Conservation (phyloP, 1,140 invertebrate species). For the Drosophila pallidifrons region DNA sequence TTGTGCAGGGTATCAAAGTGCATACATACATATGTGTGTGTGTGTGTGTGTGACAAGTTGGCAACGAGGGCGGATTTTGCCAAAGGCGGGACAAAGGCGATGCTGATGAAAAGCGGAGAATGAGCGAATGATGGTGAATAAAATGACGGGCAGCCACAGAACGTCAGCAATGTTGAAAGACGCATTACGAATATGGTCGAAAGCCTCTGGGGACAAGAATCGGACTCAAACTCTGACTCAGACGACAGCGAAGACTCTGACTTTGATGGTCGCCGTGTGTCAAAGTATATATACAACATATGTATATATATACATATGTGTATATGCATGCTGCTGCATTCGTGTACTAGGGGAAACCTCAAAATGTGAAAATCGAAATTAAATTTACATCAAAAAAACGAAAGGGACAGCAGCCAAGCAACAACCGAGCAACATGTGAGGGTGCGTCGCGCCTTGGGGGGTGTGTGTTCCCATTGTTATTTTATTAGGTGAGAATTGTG, state of each 20-base stretch:
- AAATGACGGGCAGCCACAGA: constrained; percentile 8
- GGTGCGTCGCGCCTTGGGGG: constrained; percentile 32
- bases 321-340: constrained; percentile 2
- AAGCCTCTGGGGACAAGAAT: constrained; percentile 59
- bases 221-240: neutral
- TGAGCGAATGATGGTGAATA: constrained; percentile 18
- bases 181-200: constrained; percentile 69
- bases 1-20: constrained; percentile 33
- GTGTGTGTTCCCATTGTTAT: constrained; percentile 65
- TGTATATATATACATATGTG: neutral
- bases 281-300: constrained; percentile 11
- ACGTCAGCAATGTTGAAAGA: constrained; percentile 58
- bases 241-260: neutral
- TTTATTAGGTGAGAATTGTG: constrained; percentile 80
- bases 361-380: constrained; percentile 80
- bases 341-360: constrained; percentile 56
- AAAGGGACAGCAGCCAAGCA: constrained; percentile 35
- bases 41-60: constrained; percentile 32
- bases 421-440: constrained; percentile 52
- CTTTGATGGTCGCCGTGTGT: neutral
- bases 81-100: constrained; percentile 25
- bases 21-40: constrained; percentile 7
- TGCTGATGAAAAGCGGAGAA: constrained; percentile 53
- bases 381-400: constrained; percentile 76
- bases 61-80: constrained; percentile 25